Evolutionary conservation across 2,888 invertebrate species (phyloP), one percentile per base, ranked within the genome.

Genomic region (Hesperia comma): DNA sequence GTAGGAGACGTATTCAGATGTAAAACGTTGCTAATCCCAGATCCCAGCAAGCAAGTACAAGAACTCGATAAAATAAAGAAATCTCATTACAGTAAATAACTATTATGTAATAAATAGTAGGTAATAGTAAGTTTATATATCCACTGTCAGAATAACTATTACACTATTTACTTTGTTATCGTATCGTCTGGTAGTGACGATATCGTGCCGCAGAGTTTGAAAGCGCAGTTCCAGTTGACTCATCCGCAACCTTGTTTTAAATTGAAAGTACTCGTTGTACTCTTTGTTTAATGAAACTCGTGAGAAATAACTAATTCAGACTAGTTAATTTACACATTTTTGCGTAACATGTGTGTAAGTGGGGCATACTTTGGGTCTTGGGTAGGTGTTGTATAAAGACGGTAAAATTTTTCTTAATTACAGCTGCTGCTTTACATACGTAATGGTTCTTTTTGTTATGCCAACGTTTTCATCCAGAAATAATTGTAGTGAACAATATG

Each of bases 251-350:
- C 56, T 56, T 56, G 56, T 56, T 56, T 56, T 37, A 40, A 19
- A 56, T 56, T 56, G 56, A 56, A 56, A 56, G 56, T 56, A 56
- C 37, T 51, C 51, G 51, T 51, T 56, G 32, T 15, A 19, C 19
- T 33, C 56, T 56, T 56, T 56, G 56, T 56, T 56, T 37, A 26
- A 26, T 14, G 19, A 19, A 19, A 17, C 19, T 56, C 56, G 56
- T 56, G 56, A 17, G 56, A 56, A 56, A 17, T 56, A 37, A 56
- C 51, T 26, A 51, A 51, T 51, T 51, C 14, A 51, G 51, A 26
- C 51, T 51, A 26, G 21, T 51, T 51, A 3, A 51, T 51, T 51
- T 51, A 26, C 51, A 51, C 26, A 51, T 51, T 26, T 37, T 51
- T 51, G 51, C 51, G 51, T 51, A 51, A 51, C 26, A 26, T 26